Percentiles rank a stretch among this genome's conserved stretches.
Conservation (phyloP, 2,113 vertebrate genomes). For the Myocastor coypus region DNA sequence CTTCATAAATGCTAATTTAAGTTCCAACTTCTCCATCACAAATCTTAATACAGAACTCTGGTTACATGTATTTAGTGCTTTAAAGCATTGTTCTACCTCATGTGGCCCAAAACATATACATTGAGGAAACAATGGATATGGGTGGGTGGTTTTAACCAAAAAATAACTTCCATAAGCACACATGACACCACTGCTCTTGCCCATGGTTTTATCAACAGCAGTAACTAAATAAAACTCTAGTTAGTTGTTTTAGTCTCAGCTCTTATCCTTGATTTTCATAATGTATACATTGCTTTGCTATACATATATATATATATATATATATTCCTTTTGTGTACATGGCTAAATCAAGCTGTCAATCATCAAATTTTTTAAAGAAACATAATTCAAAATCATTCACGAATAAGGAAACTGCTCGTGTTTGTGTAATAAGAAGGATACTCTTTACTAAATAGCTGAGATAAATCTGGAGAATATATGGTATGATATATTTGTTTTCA, state of each 20-base stretch:
- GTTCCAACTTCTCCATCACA: conserved; percentile 41
- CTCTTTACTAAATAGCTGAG: neutral
- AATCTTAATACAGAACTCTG: conserved; percentile 54
- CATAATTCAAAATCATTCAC: conserved; percentile 39
- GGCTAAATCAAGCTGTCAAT: conserved; percentile 2
- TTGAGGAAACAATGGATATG: conserved; percentile 54
- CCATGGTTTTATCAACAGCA: conserved; percentile 36
- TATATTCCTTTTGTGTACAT: neutral
- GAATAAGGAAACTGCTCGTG: neutral
- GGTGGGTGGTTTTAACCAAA: conserved; percentile 17
- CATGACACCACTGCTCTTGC: conserved; percentile 22
- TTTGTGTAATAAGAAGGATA: neutral
- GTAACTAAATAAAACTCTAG: neutral
- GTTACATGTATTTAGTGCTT: conserved; percentile 42
- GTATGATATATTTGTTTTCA: conserved; percentile 44
- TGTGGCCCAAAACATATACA: conserved; percentile 33
- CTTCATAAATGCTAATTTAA: conserved; percentile 63
- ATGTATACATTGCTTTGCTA: neutral
- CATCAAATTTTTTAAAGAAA: conserved; percentile 51
- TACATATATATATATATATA: too few species aligned
- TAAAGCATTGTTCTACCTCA: conserved; percentile 14
- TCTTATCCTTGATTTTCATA: conserved; percentile 26
- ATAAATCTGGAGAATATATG: conserved; percentile 36
- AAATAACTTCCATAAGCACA: conserved; percentile 14
- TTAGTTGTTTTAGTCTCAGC: conserved; percentile 43